Conservation (phyloP, 2,113 vertebrate species). For the Salvelinus sp. region DNA sequence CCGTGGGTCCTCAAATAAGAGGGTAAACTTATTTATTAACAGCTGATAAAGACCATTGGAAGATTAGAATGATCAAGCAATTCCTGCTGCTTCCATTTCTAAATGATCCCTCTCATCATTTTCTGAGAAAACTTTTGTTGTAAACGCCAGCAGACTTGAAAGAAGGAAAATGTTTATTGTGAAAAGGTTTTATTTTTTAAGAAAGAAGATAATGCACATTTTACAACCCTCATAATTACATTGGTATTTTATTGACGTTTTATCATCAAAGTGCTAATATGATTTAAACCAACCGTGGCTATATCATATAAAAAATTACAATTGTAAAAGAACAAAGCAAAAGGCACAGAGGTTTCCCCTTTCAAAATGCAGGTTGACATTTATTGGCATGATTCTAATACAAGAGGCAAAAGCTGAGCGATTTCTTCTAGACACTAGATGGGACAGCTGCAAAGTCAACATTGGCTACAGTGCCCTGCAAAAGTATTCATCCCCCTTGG, state of each 20-base stretch:
- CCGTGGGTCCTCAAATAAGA: not conserved
- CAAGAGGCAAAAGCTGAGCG: too few relatives aligned
- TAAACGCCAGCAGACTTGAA: not conserved
- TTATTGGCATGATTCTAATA: too few relatives aligned
- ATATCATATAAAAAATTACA: constrained; percentile 1
- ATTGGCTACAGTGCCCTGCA: too few relatives aligned
- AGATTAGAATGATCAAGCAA: constrained; percentile 12
- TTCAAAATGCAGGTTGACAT: too few relatives aligned
- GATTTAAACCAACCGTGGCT: constrained; percentile 7
- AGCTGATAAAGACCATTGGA: constrained; percentile 19
- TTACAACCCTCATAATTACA: constrained; percentile 14
- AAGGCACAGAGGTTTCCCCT: not conserved
- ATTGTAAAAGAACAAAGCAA: not conserved
- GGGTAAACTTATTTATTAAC: not conserved
- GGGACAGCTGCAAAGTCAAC: too few relatives aligned
- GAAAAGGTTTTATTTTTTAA: not conserved
- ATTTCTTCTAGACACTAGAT: too few relatives aligned
- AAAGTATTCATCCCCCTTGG: too few relatives aligned
- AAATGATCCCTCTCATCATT: constrained; percentile 7
- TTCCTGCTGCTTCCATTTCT: not conserved
- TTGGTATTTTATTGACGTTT: constrained; percentile 18
- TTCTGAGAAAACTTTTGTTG: not conserved
- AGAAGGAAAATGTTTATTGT: not conserved
- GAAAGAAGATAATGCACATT: constrained; percentile 18
- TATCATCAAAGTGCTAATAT: constrained; percentile 10